phyloP scores from a whole-genome alignment of 2,888 invertebrate species.

The Elysia crispata region DNA sequence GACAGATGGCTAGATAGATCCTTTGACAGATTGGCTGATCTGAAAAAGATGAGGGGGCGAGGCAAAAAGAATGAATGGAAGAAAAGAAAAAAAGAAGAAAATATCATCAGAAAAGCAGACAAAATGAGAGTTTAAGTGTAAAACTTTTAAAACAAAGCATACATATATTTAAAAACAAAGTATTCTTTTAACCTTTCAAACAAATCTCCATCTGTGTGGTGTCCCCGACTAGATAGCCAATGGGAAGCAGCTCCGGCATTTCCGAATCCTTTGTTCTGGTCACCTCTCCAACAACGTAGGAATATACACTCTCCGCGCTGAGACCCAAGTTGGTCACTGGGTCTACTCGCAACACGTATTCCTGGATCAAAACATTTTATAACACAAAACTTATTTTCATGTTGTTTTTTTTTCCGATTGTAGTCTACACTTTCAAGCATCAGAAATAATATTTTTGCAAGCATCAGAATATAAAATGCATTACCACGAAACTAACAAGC shows the following conservation, averaged over 20 bases:
- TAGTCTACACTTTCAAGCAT: too few relatives aligned
- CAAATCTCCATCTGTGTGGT: constrained; percentile 79
- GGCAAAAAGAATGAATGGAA: background rate
- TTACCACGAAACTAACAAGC: background rate
- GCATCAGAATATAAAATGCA: background rate
- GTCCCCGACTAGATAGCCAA: constrained; percentile 91
- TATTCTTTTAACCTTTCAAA: constrained; percentile 78
- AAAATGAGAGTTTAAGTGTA: too few relatives aligned
- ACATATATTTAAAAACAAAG: too few relatives aligned
- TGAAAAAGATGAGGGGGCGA: too few relatives aligned
- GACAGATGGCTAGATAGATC: too few relatives aligned
- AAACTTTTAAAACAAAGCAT: background rate
- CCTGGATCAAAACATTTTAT: too few relatives aligned
- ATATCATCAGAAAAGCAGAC: too few relatives aligned
- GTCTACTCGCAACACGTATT: constrained; percentile 93
- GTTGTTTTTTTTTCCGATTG: too few relatives aligned
- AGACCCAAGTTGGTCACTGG: constrained; percentile 92
- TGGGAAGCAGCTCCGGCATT: constrained; percentile 92
- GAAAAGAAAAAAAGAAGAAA: background rate
- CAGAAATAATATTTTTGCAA: background rate
- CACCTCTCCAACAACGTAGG: constrained; percentile 93
- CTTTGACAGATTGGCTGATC: too few relatives aligned
- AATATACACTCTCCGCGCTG: constrained; percentile 90
- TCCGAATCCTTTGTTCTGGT: constrained; percentile 78
- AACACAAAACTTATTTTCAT: too few relatives aligned